Evolutionary conservation across 2,888 invertebrate genomes (phyloP), one percentile per base, ranked within the genome.

Genomic region (Leucozona laternaria): DNA sequence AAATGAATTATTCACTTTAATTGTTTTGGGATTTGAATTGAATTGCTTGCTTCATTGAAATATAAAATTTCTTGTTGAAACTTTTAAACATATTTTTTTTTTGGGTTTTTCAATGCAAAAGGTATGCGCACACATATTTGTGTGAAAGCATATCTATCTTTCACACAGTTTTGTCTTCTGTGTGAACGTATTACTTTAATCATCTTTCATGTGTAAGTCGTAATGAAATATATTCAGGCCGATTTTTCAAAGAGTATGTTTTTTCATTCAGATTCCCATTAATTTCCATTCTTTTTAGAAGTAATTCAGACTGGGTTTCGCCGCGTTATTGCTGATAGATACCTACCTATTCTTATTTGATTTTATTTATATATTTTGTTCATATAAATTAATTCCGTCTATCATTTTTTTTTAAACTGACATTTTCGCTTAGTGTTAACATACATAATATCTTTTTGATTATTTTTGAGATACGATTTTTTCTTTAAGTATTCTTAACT

Each of bases 191-290:
- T 86, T 81, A 81, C 81, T 81, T 81, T 81, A 73, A 70, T 77
- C 78, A 75, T 75, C 34, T 73, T 76, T 78, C 55, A 78, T 85
- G 85, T 86, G 85, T 86, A 86, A 86, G 85, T 86, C 81, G 62
- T 73, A 78, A 86, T 81, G 77, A 86, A 86, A 86, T 86, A 86
- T 86, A 86, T 86, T 86, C 85, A 86, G 85, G 85, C 48, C 85
- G 55, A 80, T 82, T 84, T 85, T 80, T 78, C 73, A 77, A 73
- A 73, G 85, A 78, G 77, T 37, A 85, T 80, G 45, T 68, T 83
- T 53, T 55, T 70, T 77, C 40, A 71, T 85, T 77, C 43, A 79
- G 71, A 86, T 86, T 86, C 68, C 66, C 72, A 85, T 78, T 78
- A 81, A 78, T 78, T 81, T 85, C 48, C 76, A 80, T 86, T 77